These are phyloP conservation scores for Ophiothrix spiculata DNA, from an alignment of 35 echinoderm and acorn worm genomes.

Conservation along the genomic window DNA sequence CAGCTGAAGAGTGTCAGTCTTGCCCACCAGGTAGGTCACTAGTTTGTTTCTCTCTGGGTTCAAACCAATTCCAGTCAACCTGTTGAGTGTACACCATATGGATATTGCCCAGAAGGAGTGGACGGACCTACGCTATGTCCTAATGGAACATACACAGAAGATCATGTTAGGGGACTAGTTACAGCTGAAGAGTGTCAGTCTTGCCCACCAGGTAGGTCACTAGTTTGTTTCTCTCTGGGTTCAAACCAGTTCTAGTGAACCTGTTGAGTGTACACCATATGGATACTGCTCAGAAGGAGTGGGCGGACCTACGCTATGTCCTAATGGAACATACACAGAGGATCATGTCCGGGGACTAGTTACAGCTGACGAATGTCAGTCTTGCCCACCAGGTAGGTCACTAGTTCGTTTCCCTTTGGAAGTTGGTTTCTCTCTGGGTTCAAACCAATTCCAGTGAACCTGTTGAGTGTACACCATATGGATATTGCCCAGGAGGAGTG, in stretches of 20 bases:
- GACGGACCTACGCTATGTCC: constrained; percentile 64
- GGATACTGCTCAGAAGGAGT: constrained; percentile 79
- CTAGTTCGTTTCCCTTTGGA: too few relatives aligned
- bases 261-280: constrained; percentile 66
- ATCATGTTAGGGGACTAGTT: constrained; percentile 39
- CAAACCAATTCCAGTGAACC: too few relatives aligned
- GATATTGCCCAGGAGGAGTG: too few relatives aligned
- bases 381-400: constrained; percentile 69
- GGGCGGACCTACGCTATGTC: constrained; percentile 57
- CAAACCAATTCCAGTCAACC: constrained; percentile 72
- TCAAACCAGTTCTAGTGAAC: constrained; percentile 76
- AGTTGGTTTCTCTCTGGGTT: too few relatives aligned
- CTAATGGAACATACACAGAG: constrained; percentile 91
- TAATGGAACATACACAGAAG: constrained; percentile 91
- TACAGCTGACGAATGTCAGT: constrained; percentile 30
- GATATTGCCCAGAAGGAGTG: constrained; percentile 77
- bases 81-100: constrained; percentile 63
- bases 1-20: too few relatives aligned
- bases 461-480: too few relatives aligned
- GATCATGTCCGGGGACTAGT: constrained; percentile 49
- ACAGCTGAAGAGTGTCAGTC: constrained; percentile 31
- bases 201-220: constrained; percentile 72
- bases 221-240: too few relatives aligned
- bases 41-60: too few relatives aligned
- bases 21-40: too few relatives aligned